These are phyloP conservation scores for Sminthurides aquaticus DNA, from an alignment of 2,888 invertebrate genomes.

Conservation along the genomic window DNA sequence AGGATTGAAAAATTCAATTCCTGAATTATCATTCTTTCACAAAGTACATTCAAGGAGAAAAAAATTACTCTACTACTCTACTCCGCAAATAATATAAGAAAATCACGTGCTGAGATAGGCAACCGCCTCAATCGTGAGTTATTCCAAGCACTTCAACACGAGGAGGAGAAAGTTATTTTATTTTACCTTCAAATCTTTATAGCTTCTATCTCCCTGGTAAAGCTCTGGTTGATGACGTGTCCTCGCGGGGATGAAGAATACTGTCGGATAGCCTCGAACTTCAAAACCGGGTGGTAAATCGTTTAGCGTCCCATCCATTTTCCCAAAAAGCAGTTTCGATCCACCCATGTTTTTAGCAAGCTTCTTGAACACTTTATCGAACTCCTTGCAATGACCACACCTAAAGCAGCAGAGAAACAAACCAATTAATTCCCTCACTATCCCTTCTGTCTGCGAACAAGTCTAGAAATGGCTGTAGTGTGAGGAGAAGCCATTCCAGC, in stretches of 20 bases:
- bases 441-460: background rate
- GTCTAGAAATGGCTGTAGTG: too few species aligned
- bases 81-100: too few species aligned
- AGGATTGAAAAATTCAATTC: slow-evolving; percentile 6
- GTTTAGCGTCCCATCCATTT: slow-evolving; percentile 47
- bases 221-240: slow-evolving; percentile 47
- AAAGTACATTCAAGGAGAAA: too few species aligned
- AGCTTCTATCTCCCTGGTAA: slow-evolving; percentile 46
- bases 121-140: too few species aligned
- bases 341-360: slow-evolving; percentile 44
- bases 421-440: background rate
- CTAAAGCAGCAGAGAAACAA: slow-evolving; percentile 20
- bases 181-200: slow-evolving; percentile 45
- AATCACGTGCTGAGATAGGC: too few species aligned
- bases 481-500: too few species aligned
- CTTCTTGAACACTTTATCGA: slow-evolving; percentile 51
- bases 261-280: slow-evolving; percentile 46
- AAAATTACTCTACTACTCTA: too few species aligned
- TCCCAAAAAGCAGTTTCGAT: slow-evolving; percentile 44
- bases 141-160: background rate
- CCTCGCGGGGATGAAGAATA: slow-evolving; percentile 48
- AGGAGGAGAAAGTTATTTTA: background rate
- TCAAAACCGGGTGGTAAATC: slow-evolving; percentile 46
- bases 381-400: slow-evolving; percentile 53
- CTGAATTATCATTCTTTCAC: background rate